Evolutionary conservation across 2,797 vertebrate species (phyloP), one percentile per base, ranked within the genome.

Genomic region (Notolepis coatsorum): DNA sequence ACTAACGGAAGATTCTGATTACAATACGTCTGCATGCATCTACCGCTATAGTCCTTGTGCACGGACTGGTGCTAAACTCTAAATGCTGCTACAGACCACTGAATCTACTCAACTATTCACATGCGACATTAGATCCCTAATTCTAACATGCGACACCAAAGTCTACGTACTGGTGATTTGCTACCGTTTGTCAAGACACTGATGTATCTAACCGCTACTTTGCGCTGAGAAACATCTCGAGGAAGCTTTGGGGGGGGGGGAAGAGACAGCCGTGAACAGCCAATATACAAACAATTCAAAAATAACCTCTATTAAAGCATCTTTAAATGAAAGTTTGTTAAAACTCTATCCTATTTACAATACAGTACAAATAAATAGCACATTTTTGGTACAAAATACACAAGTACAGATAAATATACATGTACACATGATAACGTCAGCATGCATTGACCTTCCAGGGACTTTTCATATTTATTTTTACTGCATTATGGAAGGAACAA

Each of bases 381-480:
- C 18, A 12, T 45, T 49, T 15, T 60, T 33, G 4, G 71, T 68
- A 52, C 27, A 66, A 69, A 61, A 59, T 54, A 61, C 24, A 25
- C 60, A 20, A 31, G n/a, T 24, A 21, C n/a, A 56, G 5, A 38
- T 5, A 13, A 45, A 49, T 47, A 12, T 50, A 20, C 13, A 55
- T 13, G 10, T n/a, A n/a, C n/a, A 0, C 2, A 3, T n/a, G 12
- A 10, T 33, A 9, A 41, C 10, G 1, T 47, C 25, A 20, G 50
- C 82, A 86, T 86, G 84, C 80, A 72, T 42, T 51, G 53, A n/a
- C 30, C 24, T 5, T 61, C 15, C 23, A 42, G 45, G 59, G 61
- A 53, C 35, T 48, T 2, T 2, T n/a, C 25, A 7, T 20, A 15
- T 52, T 59, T 46, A 15, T 52, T 59, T 46, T 55, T 24, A 43